Evolutionary conservation across 2,113 vertebrate species (phyloP).

Genomic region (Sylvicapra grimmia): DNA sequence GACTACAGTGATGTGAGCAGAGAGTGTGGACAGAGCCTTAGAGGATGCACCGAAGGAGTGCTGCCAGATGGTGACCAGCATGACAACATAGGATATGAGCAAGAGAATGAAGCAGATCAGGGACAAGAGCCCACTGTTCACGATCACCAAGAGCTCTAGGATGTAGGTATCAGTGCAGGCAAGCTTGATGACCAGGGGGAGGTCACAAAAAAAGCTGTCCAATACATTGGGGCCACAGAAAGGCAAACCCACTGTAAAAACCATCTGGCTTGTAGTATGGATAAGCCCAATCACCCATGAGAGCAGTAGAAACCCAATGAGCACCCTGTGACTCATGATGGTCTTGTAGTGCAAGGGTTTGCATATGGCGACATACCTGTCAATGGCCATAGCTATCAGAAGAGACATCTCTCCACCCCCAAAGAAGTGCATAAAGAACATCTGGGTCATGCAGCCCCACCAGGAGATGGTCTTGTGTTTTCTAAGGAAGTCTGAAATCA

Average conservation of each 20-base stretch:
- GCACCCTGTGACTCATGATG: conserved; percentile 23
- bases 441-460: conserved; percentile 32
- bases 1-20: conserved; percentile 41
- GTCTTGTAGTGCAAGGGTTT: conserved; percentile 43
- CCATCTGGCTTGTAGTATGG: not conserved
- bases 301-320: not conserved
- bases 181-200: no score
- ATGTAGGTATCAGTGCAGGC: no score
- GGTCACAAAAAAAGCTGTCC: no score
- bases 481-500: conserved; percentile 42
- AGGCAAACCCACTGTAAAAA: no score
- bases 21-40: not conserved
- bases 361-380: conserved; percentile 48
- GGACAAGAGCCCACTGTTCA: no score
- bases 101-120: no score
- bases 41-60: no score
- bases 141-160: no score
- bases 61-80: no score
- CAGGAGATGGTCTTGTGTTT: conserved; percentile 18
- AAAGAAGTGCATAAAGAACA: conserved; percentile 35
- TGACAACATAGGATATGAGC: no score
- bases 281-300: conserved; percentile 12
- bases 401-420: conserved; percentile 52
- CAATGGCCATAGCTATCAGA: conserved; percentile 22
- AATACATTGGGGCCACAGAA: no score